These are phyloP conservation scores for Acrocephalus arundinaceus DNA, from an alignment of 2,113 vertebrate genomes.

Conservation along the genomic window DNA sequence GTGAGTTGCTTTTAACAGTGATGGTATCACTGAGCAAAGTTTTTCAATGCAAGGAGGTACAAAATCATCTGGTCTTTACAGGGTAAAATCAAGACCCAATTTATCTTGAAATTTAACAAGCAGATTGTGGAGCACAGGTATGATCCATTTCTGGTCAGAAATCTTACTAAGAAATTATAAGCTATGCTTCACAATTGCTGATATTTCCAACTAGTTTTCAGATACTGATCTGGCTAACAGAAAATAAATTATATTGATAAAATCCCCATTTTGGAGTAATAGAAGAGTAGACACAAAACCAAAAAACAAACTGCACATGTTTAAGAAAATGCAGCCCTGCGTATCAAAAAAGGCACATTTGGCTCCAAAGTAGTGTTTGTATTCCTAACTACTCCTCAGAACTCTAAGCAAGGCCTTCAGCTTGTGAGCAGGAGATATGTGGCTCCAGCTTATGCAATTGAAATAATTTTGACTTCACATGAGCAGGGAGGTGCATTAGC, in stretches of 20 bases:
- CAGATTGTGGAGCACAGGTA: neutral
- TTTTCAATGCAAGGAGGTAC: neutral
- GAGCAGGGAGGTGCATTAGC: neutral
- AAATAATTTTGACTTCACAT: rapidly evolving
- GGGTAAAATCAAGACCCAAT: neutral
- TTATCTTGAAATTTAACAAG: neutral
- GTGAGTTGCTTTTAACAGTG: neutral
- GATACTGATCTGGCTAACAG: neutral
- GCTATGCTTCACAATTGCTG: neutral
- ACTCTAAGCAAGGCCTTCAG: neutral
- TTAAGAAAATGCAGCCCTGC: neutral
- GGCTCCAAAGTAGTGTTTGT: neutral
- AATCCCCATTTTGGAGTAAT: neutral
- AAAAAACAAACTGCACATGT: rapidly evolving
- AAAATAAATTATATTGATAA: neutral
- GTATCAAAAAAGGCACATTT: neutral
- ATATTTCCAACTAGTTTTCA: neutral
- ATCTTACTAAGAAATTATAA: neutral
- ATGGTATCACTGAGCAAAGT: neutral
- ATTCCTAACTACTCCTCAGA: neutral
- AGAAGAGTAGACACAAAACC: neutral
- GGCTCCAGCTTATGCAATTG: neutral
- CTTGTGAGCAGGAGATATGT: neutral
- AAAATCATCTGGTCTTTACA: neutral
- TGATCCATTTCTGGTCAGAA: neutral